Conservation (phyloP, 1,140 invertebrate genomes). For the Melitaea cinxia region DNA sequence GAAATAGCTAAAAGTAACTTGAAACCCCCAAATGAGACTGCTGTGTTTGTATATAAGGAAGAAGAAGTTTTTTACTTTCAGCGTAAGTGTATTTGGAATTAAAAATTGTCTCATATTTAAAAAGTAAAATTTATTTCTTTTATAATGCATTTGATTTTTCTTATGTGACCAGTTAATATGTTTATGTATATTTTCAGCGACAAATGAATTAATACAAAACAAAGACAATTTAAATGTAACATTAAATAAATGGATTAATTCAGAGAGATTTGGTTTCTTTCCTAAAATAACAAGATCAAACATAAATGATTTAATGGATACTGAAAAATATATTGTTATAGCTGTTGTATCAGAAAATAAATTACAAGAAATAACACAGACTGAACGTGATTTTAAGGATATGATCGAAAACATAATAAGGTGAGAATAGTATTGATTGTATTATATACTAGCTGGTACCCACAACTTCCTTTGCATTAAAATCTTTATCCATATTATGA, state of each 20-base stretch:
- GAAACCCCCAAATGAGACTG: slow-evolving; percentile 84
- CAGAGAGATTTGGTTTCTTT: slow-evolving; percentile 95
- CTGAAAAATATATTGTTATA: slow-evolving; percentile 93
- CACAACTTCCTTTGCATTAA: too few relatives aligned
- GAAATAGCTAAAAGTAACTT: slow-evolving; percentile 86
- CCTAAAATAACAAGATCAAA: slow-evolving; percentile 93
- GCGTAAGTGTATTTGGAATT: slow-evolving; percentile 45
- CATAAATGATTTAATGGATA: slow-evolving; percentile 90
- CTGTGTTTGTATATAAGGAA: slow-evolving; percentile 94
- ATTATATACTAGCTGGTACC: not conserved
- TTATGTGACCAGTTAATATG: not conserved
- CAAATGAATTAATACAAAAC: slow-evolving; percentile 78
- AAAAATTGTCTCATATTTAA: not conserved
- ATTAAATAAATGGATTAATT: slow-evolving; percentile 92
- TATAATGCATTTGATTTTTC: too few relatives aligned
- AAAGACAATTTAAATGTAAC: slow-evolving; percentile 84
- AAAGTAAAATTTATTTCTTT: too few relatives aligned
- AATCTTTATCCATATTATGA: too few relatives aligned
- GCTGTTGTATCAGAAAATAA: slow-evolving; percentile 95
- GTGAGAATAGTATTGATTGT: slow-evolving; percentile 36
- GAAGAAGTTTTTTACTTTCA: slow-evolving; percentile 66
- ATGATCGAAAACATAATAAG: slow-evolving; percentile 92
- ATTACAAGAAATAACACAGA: slow-evolving; percentile 88
- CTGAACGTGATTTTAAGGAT: slow-evolving; percentile 92
- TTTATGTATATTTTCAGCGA: slow-evolving; percentile 51